Conservation (phyloP, 2,113 vertebrate genomes). For the Benitochromis conjunctus region DNA sequence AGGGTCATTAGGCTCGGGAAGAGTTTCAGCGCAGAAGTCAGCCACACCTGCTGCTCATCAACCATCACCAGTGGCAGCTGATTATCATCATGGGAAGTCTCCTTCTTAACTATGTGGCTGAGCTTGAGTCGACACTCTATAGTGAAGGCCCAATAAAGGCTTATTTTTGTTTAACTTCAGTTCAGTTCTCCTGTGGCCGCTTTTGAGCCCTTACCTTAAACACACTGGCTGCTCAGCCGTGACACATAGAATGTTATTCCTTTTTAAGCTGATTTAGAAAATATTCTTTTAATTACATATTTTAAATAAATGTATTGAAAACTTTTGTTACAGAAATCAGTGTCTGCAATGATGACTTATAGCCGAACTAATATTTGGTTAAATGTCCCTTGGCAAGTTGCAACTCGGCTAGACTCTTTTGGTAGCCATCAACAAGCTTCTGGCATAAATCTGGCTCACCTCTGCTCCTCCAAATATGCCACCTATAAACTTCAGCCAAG, state of each 20-base stretch:
- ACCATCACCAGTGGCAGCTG: not conserved
- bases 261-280: not conserved
- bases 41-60: no score
- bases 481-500: no score
- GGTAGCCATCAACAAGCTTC: not conserved
- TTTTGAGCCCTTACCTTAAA: no score
- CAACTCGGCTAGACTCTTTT: not conserved
- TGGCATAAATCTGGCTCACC: not conserved
- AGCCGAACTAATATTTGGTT: not conserved
- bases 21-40: no score
- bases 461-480: no score
- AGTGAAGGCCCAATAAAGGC: no score
- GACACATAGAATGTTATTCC: not conserved
- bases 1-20: no score
- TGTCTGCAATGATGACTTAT: not conserved
- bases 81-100: fast-evolving
- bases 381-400: not conserved
- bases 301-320: not conserved
- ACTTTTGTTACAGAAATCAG: not conserved
- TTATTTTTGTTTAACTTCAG: no score
- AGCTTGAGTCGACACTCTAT: not conserved
- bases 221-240: no score
- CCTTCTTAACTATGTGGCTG: not conserved
- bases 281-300: not conserved
- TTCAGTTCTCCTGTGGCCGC: no score